Evolutionary conservation across 1,140 invertebrate species (phyloP), one percentile per base, ranked within the genome.

Genomic region (Drosophila pandora): DNA sequence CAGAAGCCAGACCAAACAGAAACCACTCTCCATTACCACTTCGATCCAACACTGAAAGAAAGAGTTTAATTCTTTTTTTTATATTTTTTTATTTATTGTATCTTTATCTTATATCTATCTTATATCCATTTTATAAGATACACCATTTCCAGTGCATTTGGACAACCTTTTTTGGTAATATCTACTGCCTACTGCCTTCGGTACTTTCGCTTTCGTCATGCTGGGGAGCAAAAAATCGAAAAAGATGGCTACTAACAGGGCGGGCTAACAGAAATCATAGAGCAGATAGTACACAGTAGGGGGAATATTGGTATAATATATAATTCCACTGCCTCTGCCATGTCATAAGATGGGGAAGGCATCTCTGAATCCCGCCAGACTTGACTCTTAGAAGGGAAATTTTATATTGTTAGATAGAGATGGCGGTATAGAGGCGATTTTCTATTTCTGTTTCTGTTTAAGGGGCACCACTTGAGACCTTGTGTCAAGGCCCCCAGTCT

Each of bases 221-320:
- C 65, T 71, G 68, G 47, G 68, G 47, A 79, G 84, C 78, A 88
- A 83, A 87, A 87, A 90, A 90, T 88, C 77, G 80, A 88, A 87
- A 88, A 90, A 90, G 79, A 90, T 90, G 88, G 88, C 88, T 88
- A 90, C 88, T 90, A 84, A 63, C 79, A 76, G 75, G 77, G 88
- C 89, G 88, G 88, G 88, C 79, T 72, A 84, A 88, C 88, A 90
- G 88, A 90, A 90, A 80, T 23, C 61, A 68, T 88, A 88, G 83
- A 88, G 79, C 68, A 69, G n/a, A n/a, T 47, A 65, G 64, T 17
- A 22, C 13, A 60, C 32, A 45, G 53, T 21, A 28, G 45, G 64
- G 47, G n/a, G 43, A 53, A 9, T 47, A 45, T 48, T 10, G 17
- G 17, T 47, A 50, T 67, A 57, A 13, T 28, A 55, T 55, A 41